Evolutionary conservation across 2,113 vertebrate species (phyloP), one percentile per base, ranked within the genome.

Genomic region (Urocynchramus pylzowi): DNA sequence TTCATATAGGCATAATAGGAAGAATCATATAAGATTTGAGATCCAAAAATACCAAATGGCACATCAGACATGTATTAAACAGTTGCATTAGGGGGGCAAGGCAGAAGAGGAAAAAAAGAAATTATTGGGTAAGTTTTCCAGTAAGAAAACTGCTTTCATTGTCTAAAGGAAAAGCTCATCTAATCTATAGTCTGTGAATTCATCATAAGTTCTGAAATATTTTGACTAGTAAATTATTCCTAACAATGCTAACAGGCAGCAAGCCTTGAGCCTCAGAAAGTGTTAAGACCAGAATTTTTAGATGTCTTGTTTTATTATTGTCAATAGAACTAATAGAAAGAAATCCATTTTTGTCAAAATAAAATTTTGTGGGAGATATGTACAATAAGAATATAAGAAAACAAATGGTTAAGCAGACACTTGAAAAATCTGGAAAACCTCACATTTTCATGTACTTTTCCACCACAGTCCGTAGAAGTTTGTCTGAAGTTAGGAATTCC

Each of bases 61-160:
- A 63, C 28, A 76, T 37, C 14, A 35, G n/a, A 56, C 2, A 35
- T 12, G 5, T 49, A 60, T 87, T 84, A 57, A 64, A 9, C 19
- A 44, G 8, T 35, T 69, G 9, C 23, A 28, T 13, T 69, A 16
- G 14, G 9, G 2, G 2, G 7, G 9, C 4, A n/a, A n/a, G 49
- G 0, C 1, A 1, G 28, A 56, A 52, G 23, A 52, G 4, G 10
- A 64, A 6, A 35, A 35, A 20, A 63, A 44, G 1, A 65, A 76
- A 54, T 9, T 6, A 39, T 11, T 39, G 42, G 4, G 6, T 18
- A 73, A 53, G n/a, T 57, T 74, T 78, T 65, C 37, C 41, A 63
- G 42, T 17, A 89, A 65, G 19, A 33, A 80, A 93, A 59, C 35
- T 41, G 6, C 12, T 89, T 21, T 30, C 47, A 7, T 33, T 42